Evolutionary conservation across 2,113 vertebrate genomes (phyloP).

Genomic region (Nothobranchius furzeri): DNA sequence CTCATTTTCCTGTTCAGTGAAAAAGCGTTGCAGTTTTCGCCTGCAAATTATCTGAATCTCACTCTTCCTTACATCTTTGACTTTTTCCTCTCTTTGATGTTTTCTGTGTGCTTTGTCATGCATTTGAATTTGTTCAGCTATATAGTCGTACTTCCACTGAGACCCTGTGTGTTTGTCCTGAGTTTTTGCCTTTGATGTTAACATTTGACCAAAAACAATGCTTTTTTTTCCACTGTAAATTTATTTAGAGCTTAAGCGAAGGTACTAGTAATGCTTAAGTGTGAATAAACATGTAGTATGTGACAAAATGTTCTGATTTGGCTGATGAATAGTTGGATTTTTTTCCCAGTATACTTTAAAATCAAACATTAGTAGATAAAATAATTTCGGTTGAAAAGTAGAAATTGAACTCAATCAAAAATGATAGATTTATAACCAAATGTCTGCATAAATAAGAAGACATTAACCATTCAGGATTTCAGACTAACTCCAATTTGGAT

Average conservation of each 20-base stretch:
- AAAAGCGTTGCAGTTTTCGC: slow-evolving; percentile 32
- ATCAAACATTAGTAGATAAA: too few species aligned
- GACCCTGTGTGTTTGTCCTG: slow-evolving; percentile 36
- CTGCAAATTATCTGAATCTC: slow-evolving; percentile 37
- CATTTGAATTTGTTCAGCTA: slow-evolving; percentile 11
- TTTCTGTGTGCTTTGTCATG: slow-evolving; percentile 27
- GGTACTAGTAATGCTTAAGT: neutral
- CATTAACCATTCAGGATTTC: too few species aligned
- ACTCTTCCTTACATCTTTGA: slow-evolving; percentile 34
- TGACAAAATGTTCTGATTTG: too few species aligned
- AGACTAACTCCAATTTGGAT: too few species aligned
- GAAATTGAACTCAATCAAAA: too few species aligned
- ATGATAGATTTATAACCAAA: too few species aligned
- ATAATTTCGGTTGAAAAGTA: too few species aligned
- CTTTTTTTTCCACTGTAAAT: slow-evolving; percentile 1
- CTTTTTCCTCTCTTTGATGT: slow-evolving; percentile 39
- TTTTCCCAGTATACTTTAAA: too few species aligned
- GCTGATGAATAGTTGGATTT: too few species aligned
- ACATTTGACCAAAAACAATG: slow-evolving; percentile 4
- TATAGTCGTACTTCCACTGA: slow-evolving; percentile 15
- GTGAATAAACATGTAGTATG: too few species aligned
- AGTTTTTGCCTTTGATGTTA: slow-evolving; percentile 10
- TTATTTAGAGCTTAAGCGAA: neutral
- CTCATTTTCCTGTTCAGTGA: slow-evolving; percentile 37
- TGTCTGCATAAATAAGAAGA: too few species aligned